These are phyloP conservation scores for Nothocercus nigrocapillus DNA, from an alignment of 2,113 vertebrate genomes.

Conservation along the genomic window DNA sequence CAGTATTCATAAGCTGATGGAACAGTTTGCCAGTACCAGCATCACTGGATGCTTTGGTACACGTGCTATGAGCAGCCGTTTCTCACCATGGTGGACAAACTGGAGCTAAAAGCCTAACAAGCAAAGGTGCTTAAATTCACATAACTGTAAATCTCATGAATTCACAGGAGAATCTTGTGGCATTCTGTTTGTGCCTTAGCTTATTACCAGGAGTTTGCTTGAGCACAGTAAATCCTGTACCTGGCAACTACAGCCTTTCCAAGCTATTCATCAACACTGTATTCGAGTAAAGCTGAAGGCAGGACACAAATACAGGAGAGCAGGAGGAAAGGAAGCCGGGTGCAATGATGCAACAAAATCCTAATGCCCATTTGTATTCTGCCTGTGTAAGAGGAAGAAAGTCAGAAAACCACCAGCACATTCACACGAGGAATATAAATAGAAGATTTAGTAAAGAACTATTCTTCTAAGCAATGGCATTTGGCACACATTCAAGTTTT, in stretches of 20 bases:
- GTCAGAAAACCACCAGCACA: conserved; percentile 57
- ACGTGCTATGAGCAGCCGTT: neutral
- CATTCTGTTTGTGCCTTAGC: conserved; percentile 4
- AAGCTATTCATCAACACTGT: neutral
- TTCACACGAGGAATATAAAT: conserved; percentile 59
- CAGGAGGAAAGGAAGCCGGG: conserved; percentile 36
- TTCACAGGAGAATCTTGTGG: conserved; percentile 7
- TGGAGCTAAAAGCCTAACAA: neutral
- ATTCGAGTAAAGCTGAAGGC: conserved; percentile 16
- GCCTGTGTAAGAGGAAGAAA: conserved; percentile 31
- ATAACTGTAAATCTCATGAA: neutral
- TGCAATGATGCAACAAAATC: conserved; percentile 52
- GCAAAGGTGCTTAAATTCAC: neutral
- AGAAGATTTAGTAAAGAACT: conserved; percentile 38
- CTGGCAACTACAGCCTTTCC: conserved; percentile 40
- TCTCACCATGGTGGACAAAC: conserved; percentile 1
- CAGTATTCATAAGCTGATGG: neutral
- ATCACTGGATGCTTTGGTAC: neutral
- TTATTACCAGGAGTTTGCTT: neutral
- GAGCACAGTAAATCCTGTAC: conserved; percentile 39
- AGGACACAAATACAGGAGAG: conserved; percentile 10
- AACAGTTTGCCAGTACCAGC: neutral
- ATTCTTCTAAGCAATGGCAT: neutral
- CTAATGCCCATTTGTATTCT: conserved; percentile 62
- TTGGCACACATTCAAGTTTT: conserved; percentile 17